These are phyloP conservation scores for Brotula barbata DNA, from an alignment of 2,797 vertebrate species.

Conservation along the genomic window DNA sequence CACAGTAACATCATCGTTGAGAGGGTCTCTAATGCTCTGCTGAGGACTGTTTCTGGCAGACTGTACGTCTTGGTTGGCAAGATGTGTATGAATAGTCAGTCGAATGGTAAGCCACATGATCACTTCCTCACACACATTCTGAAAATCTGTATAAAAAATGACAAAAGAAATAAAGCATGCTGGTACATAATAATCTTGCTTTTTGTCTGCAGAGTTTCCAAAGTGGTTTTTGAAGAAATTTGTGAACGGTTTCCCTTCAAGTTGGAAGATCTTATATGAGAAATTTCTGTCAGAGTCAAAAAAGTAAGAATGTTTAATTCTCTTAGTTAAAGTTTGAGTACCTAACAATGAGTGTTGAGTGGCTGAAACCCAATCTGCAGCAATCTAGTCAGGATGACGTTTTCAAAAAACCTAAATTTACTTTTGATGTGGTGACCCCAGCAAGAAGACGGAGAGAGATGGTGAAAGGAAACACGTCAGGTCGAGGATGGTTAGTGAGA, in stretches of 20 bases:
- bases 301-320: slow-evolving; percentile 61
- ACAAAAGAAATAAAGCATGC: too few species aligned
- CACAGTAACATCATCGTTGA: slow-evolving; percentile 78
- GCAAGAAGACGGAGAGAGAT: neutral
- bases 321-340: neutral
- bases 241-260: slow-evolving; percentile 72
- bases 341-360: neutral
- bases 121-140: too few species aligned
- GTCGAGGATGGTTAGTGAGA: neutral
- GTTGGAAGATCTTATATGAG: slow-evolving; percentile 75
- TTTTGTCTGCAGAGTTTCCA: slow-evolving; percentile 70
- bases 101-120: too few species aligned
- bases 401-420: neutral
- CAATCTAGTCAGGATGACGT: neutral
- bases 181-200: neutral
- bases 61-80: slow-evolving; percentile 76
- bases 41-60: slow-evolving; percentile 74
- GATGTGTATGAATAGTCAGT: slow-evolving; percentile 55
- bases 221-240: slow-evolving; percentile 77
- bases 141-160: too few species aligned
- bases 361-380: neutral
- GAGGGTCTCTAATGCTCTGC: slow-evolving; percentile 62
- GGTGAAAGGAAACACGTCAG: neutral
- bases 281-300: slow-evolving; percentile 55
- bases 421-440: slow-evolving; percentile 4